These are phyloP conservation scores for Drosophila tripunctata DNA, from an alignment of 2,888 invertebrate species.

Conservation along the genomic window DNA sequence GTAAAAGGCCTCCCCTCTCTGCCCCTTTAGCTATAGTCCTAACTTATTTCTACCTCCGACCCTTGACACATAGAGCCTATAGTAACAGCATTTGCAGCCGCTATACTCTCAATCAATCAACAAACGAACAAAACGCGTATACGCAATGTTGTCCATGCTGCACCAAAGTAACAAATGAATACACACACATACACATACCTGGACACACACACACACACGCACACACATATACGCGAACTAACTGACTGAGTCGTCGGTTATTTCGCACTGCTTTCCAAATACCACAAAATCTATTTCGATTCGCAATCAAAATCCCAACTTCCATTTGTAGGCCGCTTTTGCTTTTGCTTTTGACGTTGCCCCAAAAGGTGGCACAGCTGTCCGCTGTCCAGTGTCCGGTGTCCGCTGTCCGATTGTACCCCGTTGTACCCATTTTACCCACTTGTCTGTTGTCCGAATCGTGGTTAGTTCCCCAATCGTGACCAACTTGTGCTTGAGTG, in stretches of 20 bases:
- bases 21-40: not conserved
- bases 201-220: slow-evolving; percentile 30
- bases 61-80: not conserved
- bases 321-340: slow-evolving; percentile 75
- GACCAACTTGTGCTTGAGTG: slow-evolving; percentile 82
- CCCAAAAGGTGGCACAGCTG: slow-evolving; percentile 19
- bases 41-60: not conserved
- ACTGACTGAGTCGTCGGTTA: slow-evolving; percentile 24
- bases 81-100: slow-evolving; percentile 19
- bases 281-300: slow-evolving; percentile 81
- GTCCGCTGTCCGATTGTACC: slow-evolving; percentile 15
- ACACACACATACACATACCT: slow-evolving; percentile 23
- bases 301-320: slow-evolving; percentile 82
- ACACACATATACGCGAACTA: slow-evolving; percentile 1
- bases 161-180: slow-evolving; percentile 73
- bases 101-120: slow-evolving; percentile 72
- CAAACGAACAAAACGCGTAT: slow-evolving; percentile 77
- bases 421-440: too few species aligned
- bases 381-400: slow-evolving; percentile 15
- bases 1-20: slow-evolving; percentile 41
- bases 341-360: slow-evolving; percentile 30
- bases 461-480: slow-evolving; percentile 66
- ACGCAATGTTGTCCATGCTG: slow-evolving; percentile 70
- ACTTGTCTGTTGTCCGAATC: slow-evolving; percentile 16
- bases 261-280: slow-evolving; percentile 76